These are phyloP conservation scores for Cyprinodon tularosa DNA, from an alignment of 2,113 vertebrate genomes.

Conservation along the genomic window DNA sequence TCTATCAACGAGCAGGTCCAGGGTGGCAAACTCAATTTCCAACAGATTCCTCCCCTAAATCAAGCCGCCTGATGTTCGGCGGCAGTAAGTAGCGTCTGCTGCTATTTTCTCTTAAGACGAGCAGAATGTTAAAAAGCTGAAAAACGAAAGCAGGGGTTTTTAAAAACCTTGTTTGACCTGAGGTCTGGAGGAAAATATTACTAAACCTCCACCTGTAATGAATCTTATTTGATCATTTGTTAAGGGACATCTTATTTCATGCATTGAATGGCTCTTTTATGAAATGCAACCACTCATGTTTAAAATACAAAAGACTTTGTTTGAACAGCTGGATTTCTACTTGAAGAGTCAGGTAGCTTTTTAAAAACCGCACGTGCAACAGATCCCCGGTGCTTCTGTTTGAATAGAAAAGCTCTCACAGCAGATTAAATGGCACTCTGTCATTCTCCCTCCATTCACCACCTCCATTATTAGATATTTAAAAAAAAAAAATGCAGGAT, in stretches of 20 bases:
- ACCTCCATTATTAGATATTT: slow-evolving; percentile 69
- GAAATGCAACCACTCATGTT: slow-evolving; percentile 9
- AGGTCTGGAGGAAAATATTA: not conserved
- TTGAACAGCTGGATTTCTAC: slow-evolving; percentile 64
- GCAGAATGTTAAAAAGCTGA: slow-evolving; percentile 11
- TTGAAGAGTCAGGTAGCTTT: slow-evolving; percentile 60
- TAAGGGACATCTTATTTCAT: slow-evolving; percentile 17
- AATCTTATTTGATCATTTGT: slow-evolving; percentile 15
- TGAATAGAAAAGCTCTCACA: slow-evolving; percentile 54
- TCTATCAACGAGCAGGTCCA: slow-evolving; percentile 67
- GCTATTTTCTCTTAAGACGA: slow-evolving; percentile 39
- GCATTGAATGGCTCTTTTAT: slow-evolving; percentile 44
- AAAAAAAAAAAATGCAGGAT: slow-evolving; percentile 44
- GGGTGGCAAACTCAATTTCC: slow-evolving; percentile 72
- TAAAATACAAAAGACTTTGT: slow-evolving; percentile 53
- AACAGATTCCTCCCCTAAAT: slow-evolving; percentile 72
- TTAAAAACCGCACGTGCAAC: slow-evolving; percentile 45
- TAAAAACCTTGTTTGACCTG: slow-evolving; percentile 11
- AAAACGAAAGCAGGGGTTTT: slow-evolving; percentile 17
- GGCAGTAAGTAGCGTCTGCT: slow-evolving; percentile 36
- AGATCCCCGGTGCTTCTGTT: slow-evolving; percentile 45
- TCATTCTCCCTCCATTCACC: slow-evolving; percentile 64
- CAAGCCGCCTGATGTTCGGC: slow-evolving; percentile 44
- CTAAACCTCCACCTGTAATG: slow-evolving; percentile 5
- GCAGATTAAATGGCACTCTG: slow-evolving; percentile 67